Evolutionary conservation across 2,888 invertebrate species (phyloP).

Genomic region (Apamea epomidion): DNA sequence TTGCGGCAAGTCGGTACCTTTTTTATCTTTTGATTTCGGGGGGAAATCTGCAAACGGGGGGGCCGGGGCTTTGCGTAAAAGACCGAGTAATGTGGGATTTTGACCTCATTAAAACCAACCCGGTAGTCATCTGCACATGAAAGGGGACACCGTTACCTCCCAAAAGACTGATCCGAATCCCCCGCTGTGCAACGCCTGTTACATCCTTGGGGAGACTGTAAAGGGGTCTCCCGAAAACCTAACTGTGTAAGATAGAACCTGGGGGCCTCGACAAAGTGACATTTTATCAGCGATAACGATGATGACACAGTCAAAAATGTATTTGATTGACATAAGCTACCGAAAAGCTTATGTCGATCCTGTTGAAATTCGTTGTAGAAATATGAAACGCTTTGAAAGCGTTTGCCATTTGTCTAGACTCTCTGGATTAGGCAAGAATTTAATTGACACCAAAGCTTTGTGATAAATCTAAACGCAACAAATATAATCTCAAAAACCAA

Average conservation of each 20-base stretch:
- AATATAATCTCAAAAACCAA: conserved; percentile 19
- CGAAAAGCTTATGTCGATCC: neutral
- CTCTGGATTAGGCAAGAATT: neutral
- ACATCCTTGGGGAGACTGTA: too few species aligned
- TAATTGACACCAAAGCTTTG: neutral
- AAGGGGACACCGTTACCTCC: too few species aligned
- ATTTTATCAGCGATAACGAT: neutral
- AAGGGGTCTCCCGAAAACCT: too few species aligned
- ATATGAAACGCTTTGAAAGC: neutral
- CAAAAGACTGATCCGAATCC: too few species aligned
- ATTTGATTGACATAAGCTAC: neutral
- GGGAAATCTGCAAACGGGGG: too few species aligned
- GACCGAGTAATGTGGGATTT: too few species aligned
- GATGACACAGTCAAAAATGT: neutral
- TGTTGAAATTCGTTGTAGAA: neutral
- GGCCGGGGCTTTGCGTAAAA: too few species aligned
- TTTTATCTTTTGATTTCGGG: too few species aligned
- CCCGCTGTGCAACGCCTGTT: too few species aligned
- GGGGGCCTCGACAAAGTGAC: neutral
- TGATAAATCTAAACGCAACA: neutral
- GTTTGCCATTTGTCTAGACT: neutral
- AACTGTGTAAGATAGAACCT: neutral
- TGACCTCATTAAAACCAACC: too few species aligned
- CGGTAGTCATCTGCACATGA: too few species aligned
- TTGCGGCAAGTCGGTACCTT: neutral